Conservation (phyloP, 2,797 vertebrate species). For the Gouania willdenowi region DNA sequence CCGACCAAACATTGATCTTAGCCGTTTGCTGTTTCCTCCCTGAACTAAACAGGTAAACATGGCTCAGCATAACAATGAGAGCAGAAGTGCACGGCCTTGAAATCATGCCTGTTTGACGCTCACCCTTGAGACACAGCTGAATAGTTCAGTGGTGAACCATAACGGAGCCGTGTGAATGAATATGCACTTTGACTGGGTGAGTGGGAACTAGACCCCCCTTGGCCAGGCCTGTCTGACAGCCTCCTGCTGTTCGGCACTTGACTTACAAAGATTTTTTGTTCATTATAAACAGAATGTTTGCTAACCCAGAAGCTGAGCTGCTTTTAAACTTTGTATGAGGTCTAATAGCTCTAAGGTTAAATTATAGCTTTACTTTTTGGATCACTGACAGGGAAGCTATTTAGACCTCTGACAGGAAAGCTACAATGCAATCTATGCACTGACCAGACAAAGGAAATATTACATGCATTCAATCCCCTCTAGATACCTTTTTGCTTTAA, state of each 20-base stretch:
- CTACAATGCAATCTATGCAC: too few relatives aligned
- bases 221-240: slow-evolving; percentile 54
- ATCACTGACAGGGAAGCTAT: not conserved
- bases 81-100: slow-evolving; percentile 58
- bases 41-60: slow-evolving; percentile 56
- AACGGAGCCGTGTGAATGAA: slow-evolving; percentile 56
- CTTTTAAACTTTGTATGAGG: slow-evolving; percentile 15
- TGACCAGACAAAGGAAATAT: too few relatives aligned
- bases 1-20: slow-evolving; percentile 11
- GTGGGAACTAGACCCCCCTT: slow-evolving; percentile 52
- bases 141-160: slow-evolving; percentile 65
- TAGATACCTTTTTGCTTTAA: too few relatives aligned
- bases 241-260: slow-evolving; percentile 61
- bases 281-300: slow-evolving; percentile 41
- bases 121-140: slow-evolving; percentile 69
- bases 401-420: too few relatives aligned
- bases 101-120: slow-evolving; percentile 65
- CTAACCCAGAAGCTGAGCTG: slow-evolving; percentile 29
- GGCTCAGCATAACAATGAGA: slow-evolving; percentile 60
- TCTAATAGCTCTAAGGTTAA: too few relatives aligned
- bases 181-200: slow-evolving; percentile 64
- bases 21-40: slow-evolving; percentile 14
- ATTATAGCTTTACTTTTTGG: slow-evolving; percentile 1
- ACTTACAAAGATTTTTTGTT: slow-evolving; percentile 54
- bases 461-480: too few relatives aligned